Base-by-base conservation (phyloP, 2,888 invertebrate species). In the Drosophila kanekoi region DNA sequence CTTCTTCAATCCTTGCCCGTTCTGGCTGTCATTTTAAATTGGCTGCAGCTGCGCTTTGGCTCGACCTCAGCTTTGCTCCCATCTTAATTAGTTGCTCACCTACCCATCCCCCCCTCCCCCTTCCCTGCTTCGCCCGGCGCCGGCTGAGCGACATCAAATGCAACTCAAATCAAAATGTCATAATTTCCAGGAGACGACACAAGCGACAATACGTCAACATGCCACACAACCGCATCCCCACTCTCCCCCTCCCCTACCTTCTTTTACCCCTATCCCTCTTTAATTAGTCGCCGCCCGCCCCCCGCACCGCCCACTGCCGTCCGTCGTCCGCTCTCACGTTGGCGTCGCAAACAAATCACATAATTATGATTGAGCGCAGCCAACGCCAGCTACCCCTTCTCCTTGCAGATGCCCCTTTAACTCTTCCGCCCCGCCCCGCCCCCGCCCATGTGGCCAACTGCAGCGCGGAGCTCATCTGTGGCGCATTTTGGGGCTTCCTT, bases 301-400 rank as follows among this genome's bases (percentile, higher is more conserved):
- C 48, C 44, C 18, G 2, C 13, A 51, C 38, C 52, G 65, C 44
- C 64, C 32, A 20, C 23, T n/a, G 0, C 6, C 20, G 5, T 18
- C 47, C 35, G 9, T 38, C 32, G 20, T 37, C 38, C 23, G 44
- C 35, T 14, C 49, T 44, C 23, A 45, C 69, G 63, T 68, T 64
- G 72, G 67, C 78, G 83, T 77, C 78, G 84, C 89, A 87, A 89
- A 90, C 91, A 90, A 90, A 90, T 90, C 90, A 89, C 87, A 85
- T 90, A 91, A 91, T 90, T 90, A 90, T 91, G 91, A 90, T 90
- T 90, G 90, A 91, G 89, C 76, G 84, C 81, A 82, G 81, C 67
- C 79, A 64, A 61, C 79, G 67, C 51, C 59, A 57, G 51, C 57
- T 63, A 1, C 43, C 11, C 51, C 33, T 1, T 2, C 18, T 2